Evolutionary conservation across 2,113 vertebrate genomes (phyloP).

Genomic region (Charadrius vociferus): DNA sequence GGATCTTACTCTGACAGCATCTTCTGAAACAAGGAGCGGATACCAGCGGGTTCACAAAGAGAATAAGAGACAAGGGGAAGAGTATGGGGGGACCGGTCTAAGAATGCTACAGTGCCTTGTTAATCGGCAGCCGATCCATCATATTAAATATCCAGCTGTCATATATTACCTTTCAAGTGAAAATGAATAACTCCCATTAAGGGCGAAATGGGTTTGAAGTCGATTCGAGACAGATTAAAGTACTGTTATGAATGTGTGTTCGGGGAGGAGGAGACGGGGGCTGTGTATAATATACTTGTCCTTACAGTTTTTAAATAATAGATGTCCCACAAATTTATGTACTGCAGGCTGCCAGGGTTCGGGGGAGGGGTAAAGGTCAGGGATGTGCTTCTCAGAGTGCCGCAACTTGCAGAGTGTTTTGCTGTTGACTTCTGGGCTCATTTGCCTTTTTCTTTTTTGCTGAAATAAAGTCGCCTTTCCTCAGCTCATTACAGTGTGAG

Average conservation of each 20-base stretch:
- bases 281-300: slow-evolving; percentile 75
- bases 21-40: background rate
- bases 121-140: slow-evolving; percentile 79
- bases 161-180: slow-evolving; percentile 85
- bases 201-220: slow-evolving; percentile 83
- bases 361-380: slow-evolving; percentile 71
- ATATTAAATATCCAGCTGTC: slow-evolving; percentile 82
- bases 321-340: slow-evolving; percentile 75
- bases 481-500: background rate
- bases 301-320: slow-evolving; percentile 84
- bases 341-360: slow-evolving; percentile 67
- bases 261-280: slow-evolving; percentile 66
- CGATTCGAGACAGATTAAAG: slow-evolving; percentile 85
- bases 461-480: background rate
- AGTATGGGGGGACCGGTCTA: slow-evolving; percentile 53
- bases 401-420: slow-evolving; percentile 52
- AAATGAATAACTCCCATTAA: slow-evolving; percentile 86
- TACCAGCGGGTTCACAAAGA: background rate
- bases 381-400: slow-evolving; percentile 54
- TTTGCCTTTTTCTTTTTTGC: background rate
- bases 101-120: slow-evolving; percentile 76
- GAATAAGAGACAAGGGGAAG: slow-evolving; percentile 44
- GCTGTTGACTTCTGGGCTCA: background rate
- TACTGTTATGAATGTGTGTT: slow-evolving; percentile 81
- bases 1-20: background rate